Evolutionary conservation across 2,888 invertebrate genomes (phyloP).

Genomic region (Cacoxenus indagator): DNA sequence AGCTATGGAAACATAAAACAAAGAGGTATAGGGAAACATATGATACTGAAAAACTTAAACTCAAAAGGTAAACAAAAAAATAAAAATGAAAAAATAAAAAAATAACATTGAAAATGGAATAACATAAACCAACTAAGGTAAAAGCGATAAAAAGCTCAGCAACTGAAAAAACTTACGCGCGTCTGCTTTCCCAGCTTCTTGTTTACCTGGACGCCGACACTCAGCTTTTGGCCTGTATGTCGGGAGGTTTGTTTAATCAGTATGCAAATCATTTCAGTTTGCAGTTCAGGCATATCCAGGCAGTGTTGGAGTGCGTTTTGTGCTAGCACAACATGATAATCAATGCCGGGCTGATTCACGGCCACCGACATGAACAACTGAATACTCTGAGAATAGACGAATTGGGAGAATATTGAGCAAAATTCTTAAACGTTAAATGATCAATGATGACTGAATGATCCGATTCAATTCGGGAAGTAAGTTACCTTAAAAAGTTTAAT

Average conservation of each 20-base stretch:
- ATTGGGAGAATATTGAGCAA: not conserved
- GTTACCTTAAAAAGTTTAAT: constrained; percentile 91
- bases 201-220: constrained; percentile 90
- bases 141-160: constrained; percentile 67
- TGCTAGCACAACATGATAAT: constrained; percentile 96
- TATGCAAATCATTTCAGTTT: constrained; percentile 93
- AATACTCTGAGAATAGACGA: constrained; percentile 79
- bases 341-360: constrained; percentile 95
- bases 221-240: constrained; percentile 84
- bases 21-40: no score
- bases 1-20: no score
- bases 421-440: not conserved
- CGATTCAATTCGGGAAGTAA: not conserved
- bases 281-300: constrained; percentile 89
- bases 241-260: constrained; percentile 93
- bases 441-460: not conserved
- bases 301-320: constrained; percentile 96
- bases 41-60: not conserved
- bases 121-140: constrained; percentile 27
- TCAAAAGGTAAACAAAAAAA: constrained; percentile 14
- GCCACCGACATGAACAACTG: constrained; percentile 97
- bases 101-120: constrained; percentile 4
- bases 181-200: constrained; percentile 76
- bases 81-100: not conserved
- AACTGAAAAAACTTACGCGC: constrained; percentile 77